These are phyloP conservation scores for Paradisaea rubra DNA, from an alignment of 2,113 vertebrate species.

Conservation along the genomic window DNA sequence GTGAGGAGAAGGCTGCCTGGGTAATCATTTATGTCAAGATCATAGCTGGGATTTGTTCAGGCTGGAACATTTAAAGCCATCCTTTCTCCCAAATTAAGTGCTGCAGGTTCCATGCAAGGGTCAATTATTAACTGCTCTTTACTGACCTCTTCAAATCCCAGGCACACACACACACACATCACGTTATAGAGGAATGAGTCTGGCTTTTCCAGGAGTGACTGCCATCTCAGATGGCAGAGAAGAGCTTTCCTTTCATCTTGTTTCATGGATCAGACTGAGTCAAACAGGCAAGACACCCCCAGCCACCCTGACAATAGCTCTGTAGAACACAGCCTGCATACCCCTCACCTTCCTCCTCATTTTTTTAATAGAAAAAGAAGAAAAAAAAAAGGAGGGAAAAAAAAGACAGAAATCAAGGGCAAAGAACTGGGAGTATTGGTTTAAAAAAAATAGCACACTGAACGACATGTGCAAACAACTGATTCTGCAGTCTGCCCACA, in stretches of 20 bases:
- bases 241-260: slow-evolving; percentile 21
- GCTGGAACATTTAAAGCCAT: slow-evolving; percentile 30
- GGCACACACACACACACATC: neutral
- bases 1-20: slow-evolving; percentile 44
- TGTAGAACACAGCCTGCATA: neutral
- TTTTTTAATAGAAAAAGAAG: neutral
- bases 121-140: slow-evolving; percentile 59
- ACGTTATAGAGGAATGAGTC: neutral
- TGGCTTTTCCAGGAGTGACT: neutral
- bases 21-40: slow-evolving; percentile 49
- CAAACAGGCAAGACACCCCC: neutral
- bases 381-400: too few species aligned
- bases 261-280: neutral
- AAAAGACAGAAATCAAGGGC: neutral
- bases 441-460: neutral
- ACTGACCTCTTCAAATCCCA: slow-evolving; percentile 24
- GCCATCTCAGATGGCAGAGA: neutral
- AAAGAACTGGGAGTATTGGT: neutral
- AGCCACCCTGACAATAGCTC: neutral
- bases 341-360: neutral
- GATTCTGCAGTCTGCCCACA: slow-evolving; percentile 21
- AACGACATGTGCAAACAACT: slow-evolving; percentile 39
- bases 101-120: neutral
- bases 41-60: slow-evolving; percentile 38
- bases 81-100: slow-evolving; percentile 17